phyloP scores from a whole-genome alignment of 2,888 invertebrate species.

The Andrena fulva region DNA sequence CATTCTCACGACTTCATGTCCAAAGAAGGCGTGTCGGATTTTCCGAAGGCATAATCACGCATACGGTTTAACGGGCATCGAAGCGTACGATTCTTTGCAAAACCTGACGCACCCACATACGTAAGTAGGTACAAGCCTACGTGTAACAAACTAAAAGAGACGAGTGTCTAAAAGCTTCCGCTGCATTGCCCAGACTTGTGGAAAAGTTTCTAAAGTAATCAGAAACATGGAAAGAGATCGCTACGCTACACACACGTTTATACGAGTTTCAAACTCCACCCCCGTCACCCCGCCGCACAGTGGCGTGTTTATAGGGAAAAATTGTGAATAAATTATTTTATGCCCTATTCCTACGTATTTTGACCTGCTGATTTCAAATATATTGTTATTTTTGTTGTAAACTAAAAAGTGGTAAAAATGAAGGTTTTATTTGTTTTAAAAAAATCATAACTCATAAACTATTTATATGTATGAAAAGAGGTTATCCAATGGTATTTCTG shows the following conservation, averaged over 20 bases:
- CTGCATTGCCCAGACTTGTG: slow-evolving; percentile 52
- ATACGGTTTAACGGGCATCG: not conserved
- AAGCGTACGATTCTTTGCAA: slow-evolving; percentile 3
- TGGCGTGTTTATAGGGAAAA: no score
- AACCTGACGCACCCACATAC: not conserved
- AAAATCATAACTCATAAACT: no score
- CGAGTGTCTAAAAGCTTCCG: slow-evolving; percentile 67
- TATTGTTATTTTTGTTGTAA: no score
- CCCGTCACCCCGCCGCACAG: slow-evolving; percentile 44
- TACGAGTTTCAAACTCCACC: slow-evolving; percentile 68
- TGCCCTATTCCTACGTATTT: no score
- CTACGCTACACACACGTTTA: slow-evolving; percentile 58
- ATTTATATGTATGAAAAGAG: no score
- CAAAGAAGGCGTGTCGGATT: not conserved
- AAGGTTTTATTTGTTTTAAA: no score
- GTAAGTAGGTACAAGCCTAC: slow-evolving; percentile 19
- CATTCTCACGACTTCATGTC: not conserved
- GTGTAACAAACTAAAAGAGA: slow-evolving; percentile 46
- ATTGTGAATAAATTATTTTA: no score
- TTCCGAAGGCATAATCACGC: not conserved
- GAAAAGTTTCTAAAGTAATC: slow-evolving; percentile 71
- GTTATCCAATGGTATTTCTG: no score
- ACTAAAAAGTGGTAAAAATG: no score
- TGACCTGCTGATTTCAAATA: no score
- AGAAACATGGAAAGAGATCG: slow-evolving; percentile 68